A percentile compares a stretch with the other conserved stretches of the same genome.
These are phyloP conservation scores for Rosalia funebris DNA, from an alignment of 2,888 invertebrate genomes.

Conservation along the genomic window DNA sequence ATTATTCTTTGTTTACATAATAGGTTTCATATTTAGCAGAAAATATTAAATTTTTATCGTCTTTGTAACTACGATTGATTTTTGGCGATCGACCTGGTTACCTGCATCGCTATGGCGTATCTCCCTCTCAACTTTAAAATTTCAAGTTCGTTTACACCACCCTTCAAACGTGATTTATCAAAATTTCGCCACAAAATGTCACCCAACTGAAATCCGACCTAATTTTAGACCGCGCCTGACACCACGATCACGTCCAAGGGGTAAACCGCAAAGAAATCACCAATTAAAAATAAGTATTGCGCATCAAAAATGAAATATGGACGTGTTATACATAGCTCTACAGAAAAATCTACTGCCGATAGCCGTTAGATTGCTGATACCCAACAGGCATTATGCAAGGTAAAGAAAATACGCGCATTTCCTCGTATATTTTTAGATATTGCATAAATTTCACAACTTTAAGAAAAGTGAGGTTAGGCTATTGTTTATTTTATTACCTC, in stretches of 20 bases:
- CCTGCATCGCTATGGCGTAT: too few species aligned
- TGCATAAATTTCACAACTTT: neutral
- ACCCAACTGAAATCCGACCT: neutral
- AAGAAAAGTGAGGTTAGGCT: conserved; percentile 40
- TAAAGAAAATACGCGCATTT: conserved; percentile 38
- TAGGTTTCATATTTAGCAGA: too few species aligned
- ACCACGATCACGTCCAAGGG: neutral
- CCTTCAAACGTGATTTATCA: too few species aligned
- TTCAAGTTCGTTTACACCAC: too few species aligned
- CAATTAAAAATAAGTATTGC: conserved; percentile 32
- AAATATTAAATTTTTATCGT: too few species aligned
- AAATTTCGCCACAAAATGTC: conserved; percentile 4
- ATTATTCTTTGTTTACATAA: too few species aligned
- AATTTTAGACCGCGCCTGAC: neutral
- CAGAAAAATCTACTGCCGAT: conserved; percentile 46
- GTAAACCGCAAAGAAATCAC: neutral
- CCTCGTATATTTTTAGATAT: neutral
- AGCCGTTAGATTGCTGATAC: conserved; percentile 42
- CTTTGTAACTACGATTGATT: too few species aligned
- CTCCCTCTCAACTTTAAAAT: too few species aligned
- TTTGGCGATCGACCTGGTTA: too few species aligned
- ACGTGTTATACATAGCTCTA: conserved; percentile 50
- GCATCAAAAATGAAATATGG: conserved; percentile 58
- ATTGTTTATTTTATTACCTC: conserved; percentile 6
- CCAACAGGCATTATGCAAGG: conserved; percentile 51